Evolutionary conservation across 2,888 invertebrate genomes (phyloP), one percentile per base, ranked within the genome.

Genomic region (Abrostola triplasia): DNA sequence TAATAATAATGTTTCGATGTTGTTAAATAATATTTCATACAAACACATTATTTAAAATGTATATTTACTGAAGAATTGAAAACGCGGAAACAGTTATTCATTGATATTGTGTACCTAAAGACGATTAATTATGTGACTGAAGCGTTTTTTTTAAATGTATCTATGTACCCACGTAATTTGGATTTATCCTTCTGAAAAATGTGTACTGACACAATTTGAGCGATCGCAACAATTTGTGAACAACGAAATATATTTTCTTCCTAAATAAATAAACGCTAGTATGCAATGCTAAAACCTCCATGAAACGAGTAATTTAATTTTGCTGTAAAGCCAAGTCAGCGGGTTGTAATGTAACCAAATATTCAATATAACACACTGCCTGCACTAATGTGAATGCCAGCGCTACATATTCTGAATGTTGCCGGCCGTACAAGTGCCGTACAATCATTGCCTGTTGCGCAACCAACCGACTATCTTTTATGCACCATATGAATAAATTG

Each of bases 361-460:
- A 59, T 69, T 58, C 64, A 42, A 70, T 70, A 70, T 51, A 71
- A 71, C 64, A 64, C 44, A 74, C 48, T 58, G 75, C 64, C 53
- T 71, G 70, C 75, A 74, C 64, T 71, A 69, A 74, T 64, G 64
- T 71, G 64, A 71, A 74, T 69, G 70, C 56, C 59, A 57, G 49
- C n/a, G 59, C 59, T 55, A 74, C 70, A 74, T 74, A 74, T 71
- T 69, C 70, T 24, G 59, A 69, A 71, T 38, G 56, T 69, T 74
- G 64, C 70, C 47, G 53, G 59, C 47, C 70, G 54, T 12, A 47
- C 44, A 4, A 13, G 13, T 5, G 56, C 47, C 64, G 54, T 60
- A 60, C 71, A 69, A 59, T 59, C 70, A 70, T 48, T 56, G 70
- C 71, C 75, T 74, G 71, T 74, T 71, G 71, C 70, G 51, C 64